These are phyloP conservation scores for Oreocharis arfaki DNA, from an alignment of 2,113 vertebrate genomes.

Conservation along the genomic window DNA sequence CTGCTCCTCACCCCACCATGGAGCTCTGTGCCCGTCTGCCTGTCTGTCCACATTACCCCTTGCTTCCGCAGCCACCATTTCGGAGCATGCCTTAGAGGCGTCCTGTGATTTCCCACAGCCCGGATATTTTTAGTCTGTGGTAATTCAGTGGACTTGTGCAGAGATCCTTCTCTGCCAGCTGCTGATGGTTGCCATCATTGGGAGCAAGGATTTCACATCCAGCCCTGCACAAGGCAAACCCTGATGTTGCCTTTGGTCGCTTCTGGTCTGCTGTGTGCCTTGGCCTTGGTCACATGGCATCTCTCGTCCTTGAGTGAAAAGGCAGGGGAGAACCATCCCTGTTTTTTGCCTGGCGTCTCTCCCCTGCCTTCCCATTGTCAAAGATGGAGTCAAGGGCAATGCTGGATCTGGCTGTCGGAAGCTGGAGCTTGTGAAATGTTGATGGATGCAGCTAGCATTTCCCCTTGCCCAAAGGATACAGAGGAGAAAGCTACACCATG, in stretches of 20 bases:
- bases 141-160: not conserved
- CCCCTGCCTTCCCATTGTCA: not conserved
- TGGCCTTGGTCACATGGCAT: accelerated
- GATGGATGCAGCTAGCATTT: not conserved
- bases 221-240: not conserved
- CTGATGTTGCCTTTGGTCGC: accelerated
- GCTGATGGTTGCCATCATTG: not conserved
- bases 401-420: not conserved
- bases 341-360: not conserved
- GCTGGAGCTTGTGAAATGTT: not conserved
- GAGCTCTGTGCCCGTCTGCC: not conserved
- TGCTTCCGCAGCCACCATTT: not conserved
- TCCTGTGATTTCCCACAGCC: not conserved
- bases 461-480: not conserved
- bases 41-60: not conserved
- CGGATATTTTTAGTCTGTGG: slow-evolving; percentile 21
- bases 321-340: not conserved
- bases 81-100: not conserved
- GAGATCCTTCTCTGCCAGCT: not conserved
- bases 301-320: accelerated
- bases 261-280: accelerated
- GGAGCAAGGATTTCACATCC: not conserved
- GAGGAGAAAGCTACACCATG: not conserved
- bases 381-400: not conserved
- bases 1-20: not conserved